Evolutionary conservation across 1,140 invertebrate genomes (phyloP).

Genomic region (Procambarus clarkii): DNA sequence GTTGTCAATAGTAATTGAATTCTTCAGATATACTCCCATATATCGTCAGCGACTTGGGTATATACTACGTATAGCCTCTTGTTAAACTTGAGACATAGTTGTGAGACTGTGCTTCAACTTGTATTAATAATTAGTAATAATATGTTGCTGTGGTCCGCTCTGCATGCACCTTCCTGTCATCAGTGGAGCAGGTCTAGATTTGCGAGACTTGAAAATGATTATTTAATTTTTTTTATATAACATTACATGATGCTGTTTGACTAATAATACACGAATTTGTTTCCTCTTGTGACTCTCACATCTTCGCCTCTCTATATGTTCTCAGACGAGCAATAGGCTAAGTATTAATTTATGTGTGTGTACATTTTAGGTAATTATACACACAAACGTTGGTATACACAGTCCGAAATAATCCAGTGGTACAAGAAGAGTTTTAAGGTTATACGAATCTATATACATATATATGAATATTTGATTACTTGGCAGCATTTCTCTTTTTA

Average conservation of each 20-base stretch:
- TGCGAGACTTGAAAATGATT: neutral
- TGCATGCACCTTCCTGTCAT: neutral
- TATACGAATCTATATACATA: neutral
- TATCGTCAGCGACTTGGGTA: neutral
- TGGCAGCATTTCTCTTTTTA: neutral
- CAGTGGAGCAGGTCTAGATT: neutral
- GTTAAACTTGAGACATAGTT: neutral
- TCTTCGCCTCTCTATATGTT: neutral
- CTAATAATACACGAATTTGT: neutral
- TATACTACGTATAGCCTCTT: neutral
- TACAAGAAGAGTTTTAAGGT: neutral
- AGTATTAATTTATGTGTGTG: neutral
- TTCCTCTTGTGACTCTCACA: neutral
- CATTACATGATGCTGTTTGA: neutral
- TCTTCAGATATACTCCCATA: neutral
- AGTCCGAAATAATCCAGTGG: neutral
- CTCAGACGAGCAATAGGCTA: neutral
- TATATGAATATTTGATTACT: neutral
- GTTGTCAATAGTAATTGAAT: neutral
- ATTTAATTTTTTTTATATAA: neutral
- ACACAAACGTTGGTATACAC: neutral
- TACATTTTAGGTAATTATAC: neutral
- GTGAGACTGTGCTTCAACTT: neutral
- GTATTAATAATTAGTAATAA: neutral
- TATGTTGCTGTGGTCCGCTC: neutral